Conservation (phyloP, 2,113 vertebrate genomes). For the Centrocercus urophasianus region DNA sequence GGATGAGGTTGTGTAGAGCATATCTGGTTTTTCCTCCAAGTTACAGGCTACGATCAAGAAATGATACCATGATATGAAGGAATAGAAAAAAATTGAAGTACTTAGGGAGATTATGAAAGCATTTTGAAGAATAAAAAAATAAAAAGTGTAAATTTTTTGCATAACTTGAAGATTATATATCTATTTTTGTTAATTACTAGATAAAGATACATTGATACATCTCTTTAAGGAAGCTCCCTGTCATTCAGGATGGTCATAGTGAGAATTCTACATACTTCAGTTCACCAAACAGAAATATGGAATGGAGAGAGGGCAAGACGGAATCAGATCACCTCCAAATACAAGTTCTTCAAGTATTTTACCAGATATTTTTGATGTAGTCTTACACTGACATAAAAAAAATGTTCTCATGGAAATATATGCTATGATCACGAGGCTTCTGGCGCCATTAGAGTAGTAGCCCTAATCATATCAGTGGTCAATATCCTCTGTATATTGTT, state of each 20-base stretch:
- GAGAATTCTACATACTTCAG: not conserved
- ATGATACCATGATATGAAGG: not conserved
- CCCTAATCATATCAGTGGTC: not conserved
- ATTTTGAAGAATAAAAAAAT: not conserved
- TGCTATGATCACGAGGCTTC: not conserved
- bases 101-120: not conserved
- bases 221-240: not conserved
- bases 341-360: not conserved
- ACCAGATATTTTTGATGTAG: not conserved
- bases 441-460: not conserved
- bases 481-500: not conserved
- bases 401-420: not conserved
- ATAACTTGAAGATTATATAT: not conserved
- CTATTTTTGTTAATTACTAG: not conserved
- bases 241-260: not conserved
- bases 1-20: not conserved
- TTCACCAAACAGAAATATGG: not conserved
- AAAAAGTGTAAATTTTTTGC: not conserved
- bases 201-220: not conserved
- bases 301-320: not conserved
- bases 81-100: not conserved
- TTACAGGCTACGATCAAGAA: not conserved
- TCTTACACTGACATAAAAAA: not conserved
- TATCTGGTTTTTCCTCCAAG: accelerated
- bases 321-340: not conserved